Evolutionary conservation across 2,888 invertebrate species (phyloP).

Genomic region (Trissolcus japonicus): DNA sequence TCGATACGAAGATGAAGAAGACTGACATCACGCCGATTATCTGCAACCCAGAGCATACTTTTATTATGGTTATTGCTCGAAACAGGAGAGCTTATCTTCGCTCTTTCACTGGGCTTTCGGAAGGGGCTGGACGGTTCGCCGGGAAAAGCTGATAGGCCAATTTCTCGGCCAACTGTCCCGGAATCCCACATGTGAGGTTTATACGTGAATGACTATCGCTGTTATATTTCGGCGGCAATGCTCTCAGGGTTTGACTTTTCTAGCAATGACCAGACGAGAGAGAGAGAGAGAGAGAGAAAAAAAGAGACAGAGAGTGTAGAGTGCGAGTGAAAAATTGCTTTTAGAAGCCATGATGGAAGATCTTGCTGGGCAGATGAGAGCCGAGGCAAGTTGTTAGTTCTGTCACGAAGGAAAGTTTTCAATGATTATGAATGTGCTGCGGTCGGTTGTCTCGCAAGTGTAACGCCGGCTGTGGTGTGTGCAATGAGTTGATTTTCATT

Average conservation of each 20-base stretch:
- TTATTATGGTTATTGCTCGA: conserved; percentile 3
- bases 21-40: conserved; percentile 98
- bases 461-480: not conserved
- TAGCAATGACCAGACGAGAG: not conserved
- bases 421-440: conserved; percentile 24
- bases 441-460: not conserved
- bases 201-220: conserved; percentile 34
- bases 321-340: conserved; percentile 40
- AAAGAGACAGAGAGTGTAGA: conserved; percentile 5
- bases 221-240: conserved; percentile 5
- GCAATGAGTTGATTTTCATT: conserved; percentile 1
- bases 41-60: conserved; percentile 80
- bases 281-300: conserved; percentile 9
- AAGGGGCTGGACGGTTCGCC: not conserved
- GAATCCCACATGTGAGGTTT: conserved; percentile 33
- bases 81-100: too few species aligned
- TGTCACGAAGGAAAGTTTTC: conserved; percentile 24
- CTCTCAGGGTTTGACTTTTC: conserved; percentile 2
- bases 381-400: conserved; percentile 21
- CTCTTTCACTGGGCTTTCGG: not conserved
- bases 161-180: conserved; percentile 9
- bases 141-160: too few species aligned
- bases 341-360: conserved; percentile 23
- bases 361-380: conserved; percentile 16
- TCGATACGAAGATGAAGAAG: conserved; percentile 99